Conservation (phyloP, 2,888 invertebrate genomes). For the Schizotus pectinicornis region DNA sequence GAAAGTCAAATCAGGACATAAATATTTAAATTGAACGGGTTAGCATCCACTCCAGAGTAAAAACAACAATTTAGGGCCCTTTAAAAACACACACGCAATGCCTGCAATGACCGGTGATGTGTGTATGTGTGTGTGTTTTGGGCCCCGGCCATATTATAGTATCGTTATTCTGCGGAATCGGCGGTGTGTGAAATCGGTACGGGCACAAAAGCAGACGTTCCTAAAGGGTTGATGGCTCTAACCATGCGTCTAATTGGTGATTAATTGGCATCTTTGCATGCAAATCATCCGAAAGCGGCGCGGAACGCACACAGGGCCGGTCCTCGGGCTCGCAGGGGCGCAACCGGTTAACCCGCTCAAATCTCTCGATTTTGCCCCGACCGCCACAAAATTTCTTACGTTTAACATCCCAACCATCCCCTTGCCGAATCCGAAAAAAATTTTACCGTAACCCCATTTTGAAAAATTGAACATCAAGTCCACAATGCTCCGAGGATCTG, state of each 20-base stretch:
- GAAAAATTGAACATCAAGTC: too few species aligned
- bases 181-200: slow-evolving; percentile 43
- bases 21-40: slow-evolving; percentile 28
- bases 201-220: slow-evolving; percentile 38
- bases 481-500: too few species aligned
- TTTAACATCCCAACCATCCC: too few species aligned
- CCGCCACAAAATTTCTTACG: too few species aligned
- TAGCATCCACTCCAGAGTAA: slow-evolving; percentile 24
- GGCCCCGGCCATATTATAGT: slow-evolving; percentile 28
- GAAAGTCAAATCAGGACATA: slow-evolving; percentile 23
- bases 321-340: too few species aligned
- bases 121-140: too few species aligned
- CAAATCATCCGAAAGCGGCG: slow-evolving; percentile 31
- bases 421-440: too few species aligned
- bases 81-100: slow-evolving; percentile 23
- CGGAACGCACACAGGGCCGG: not conserved
- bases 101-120: slow-evolving; percentile 11
- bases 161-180: slow-evolving; percentile 44
- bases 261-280: slow-evolving; percentile 51
- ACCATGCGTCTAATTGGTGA: slow-evolving; percentile 48
- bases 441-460: too few species aligned
- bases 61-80: slow-evolving; percentile 30
- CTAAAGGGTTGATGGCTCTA: slow-evolving; percentile 45
- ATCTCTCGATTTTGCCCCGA: too few species aligned
- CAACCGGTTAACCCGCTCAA: too few species aligned